A percentile compares a stretch with the other conserved stretches of the same genome.
These are phyloP conservation scores for Tuta absoluta DNA, from an alignment of 2,888 invertebrate genomes.

Conservation along the genomic window DNA sequence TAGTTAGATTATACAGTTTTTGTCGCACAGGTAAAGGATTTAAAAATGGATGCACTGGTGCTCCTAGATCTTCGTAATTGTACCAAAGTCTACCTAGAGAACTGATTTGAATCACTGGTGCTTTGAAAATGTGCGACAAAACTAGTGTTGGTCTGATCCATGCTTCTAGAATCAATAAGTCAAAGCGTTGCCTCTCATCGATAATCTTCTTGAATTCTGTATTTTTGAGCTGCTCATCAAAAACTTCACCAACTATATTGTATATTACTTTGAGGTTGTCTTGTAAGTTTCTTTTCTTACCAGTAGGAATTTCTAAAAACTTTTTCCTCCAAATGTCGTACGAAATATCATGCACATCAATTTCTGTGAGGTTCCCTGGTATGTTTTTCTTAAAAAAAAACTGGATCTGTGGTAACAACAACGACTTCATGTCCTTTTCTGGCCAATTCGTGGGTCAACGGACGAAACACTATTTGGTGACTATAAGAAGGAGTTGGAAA, in stretches of 20 bases:
- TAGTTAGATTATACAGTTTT: constrained; percentile 36
- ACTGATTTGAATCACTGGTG: constrained; percentile 50
- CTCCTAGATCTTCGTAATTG: constrained; percentile 42
- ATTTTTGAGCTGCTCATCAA: constrained; percentile 39
- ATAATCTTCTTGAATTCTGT: constrained; percentile 42
- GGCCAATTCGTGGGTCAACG: no score
- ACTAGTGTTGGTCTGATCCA: constrained; percentile 29
- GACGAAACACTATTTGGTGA: constrained; percentile 67
- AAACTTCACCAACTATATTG: constrained; percentile 22
- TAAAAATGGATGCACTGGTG: constrained; percentile 45
- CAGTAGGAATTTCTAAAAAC: constrained; percentile 25
- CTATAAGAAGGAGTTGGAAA: constrained; percentile 66
- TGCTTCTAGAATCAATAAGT: constrained; percentile 42
- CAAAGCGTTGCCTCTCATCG: constrained; percentile 33
- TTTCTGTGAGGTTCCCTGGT: constrained; percentile 62
- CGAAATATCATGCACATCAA: constrained; percentile 55
- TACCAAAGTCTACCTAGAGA: constrained; percentile 42
- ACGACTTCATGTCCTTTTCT: constrained; percentile 74
- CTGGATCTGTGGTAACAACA: constrained; percentile 65
- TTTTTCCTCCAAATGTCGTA: constrained; percentile 53
- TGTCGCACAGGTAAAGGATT: constrained; percentile 36
- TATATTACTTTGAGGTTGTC: neutral
- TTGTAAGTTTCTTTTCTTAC: constrained; percentile 28
- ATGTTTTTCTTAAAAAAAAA: constrained; percentile 44
- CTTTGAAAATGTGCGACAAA: constrained; percentile 39